Evolutionary conservation across 2,888 invertebrate genomes (phyloP).

Genomic region (Drosophila basisetae): DNA sequence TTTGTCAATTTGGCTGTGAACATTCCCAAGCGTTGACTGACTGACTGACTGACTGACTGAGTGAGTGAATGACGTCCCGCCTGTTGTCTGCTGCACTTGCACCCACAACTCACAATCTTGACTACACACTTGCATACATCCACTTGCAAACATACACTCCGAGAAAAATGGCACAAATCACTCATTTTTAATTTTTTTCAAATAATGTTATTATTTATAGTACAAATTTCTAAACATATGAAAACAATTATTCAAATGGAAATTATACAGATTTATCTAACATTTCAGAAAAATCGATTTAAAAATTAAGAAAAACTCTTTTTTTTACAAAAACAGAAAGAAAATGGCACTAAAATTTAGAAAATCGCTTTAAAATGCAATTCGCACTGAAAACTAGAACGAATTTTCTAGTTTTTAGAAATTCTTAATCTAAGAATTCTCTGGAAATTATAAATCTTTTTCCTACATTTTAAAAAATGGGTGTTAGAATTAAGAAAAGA

Average conservation of each 20-base stretch:
- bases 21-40: slow-evolving; percentile 58
- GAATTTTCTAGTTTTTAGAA: neutral
- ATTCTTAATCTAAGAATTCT: neutral
- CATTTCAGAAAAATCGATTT: neutral
- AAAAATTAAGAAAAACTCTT: neutral
- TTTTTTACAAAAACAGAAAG: neutral
- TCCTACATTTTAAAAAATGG: neutral
- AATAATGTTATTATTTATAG: neutral
- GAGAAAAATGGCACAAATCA: neutral
- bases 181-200: neutral
- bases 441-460: neutral
- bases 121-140: neutral
- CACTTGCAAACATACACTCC: neutral
- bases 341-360: neutral
- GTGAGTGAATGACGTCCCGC: slow-evolving; percentile 24
- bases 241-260: neutral
- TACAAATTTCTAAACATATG: neutral
- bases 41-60: slow-evolving; percentile 22
- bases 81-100: slow-evolving; percentile 31
- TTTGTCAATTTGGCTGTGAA: slow-evolving; percentile 61
- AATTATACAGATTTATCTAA: no score
- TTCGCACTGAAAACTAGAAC: neutral
- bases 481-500: neutral
- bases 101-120: slow-evolving; percentile 20
- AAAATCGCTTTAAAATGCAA: neutral